These are phyloP conservation scores for Chaetodon trifascialis DNA, from an alignment of 2,113 vertebrate species.

Conservation along the genomic window DNA sequence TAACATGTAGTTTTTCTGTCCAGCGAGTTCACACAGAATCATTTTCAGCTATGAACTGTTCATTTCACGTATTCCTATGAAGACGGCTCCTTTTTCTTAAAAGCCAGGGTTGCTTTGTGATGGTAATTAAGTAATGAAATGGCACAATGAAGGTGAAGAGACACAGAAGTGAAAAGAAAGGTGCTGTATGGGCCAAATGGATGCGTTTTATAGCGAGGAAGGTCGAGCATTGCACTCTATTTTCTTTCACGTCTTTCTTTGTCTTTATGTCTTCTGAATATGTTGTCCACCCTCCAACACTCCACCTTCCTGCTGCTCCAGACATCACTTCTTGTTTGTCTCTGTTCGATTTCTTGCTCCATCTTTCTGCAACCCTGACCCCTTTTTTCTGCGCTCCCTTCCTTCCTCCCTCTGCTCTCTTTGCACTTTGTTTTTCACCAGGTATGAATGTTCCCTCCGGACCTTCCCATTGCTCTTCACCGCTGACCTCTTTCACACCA, in stretches of 20 bases:
- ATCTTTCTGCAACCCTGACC: conserved; percentile 30
- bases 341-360: conserved; percentile 22
- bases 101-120: not conserved
- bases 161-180: not conserved
- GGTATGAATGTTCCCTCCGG: conserved; percentile 39
- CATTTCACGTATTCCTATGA: not conserved
- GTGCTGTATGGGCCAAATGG: too few relatives aligned
- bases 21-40: not conserved
- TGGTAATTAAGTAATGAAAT: not conserved
- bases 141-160: not conserved
- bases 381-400: not conserved
- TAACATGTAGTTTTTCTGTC: not conserved
- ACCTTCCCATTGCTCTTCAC: conserved; percentile 48
- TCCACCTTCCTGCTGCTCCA: not conserved
- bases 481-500: conserved; percentile 68
- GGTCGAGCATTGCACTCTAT: not conserved
- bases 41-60: not conserved
- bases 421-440: conserved; percentile 42
- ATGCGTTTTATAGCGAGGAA: not conserved
- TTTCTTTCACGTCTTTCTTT: not conserved
- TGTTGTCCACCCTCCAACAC: not conserved
- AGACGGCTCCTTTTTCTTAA: not conserved
- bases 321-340: not conserved
- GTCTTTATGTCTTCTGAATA: conserved; percentile 17
- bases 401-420: conserved; percentile 1